Conservation (phyloP, 2,888 invertebrate genomes). For the Scaptomyza flava region DNA sequence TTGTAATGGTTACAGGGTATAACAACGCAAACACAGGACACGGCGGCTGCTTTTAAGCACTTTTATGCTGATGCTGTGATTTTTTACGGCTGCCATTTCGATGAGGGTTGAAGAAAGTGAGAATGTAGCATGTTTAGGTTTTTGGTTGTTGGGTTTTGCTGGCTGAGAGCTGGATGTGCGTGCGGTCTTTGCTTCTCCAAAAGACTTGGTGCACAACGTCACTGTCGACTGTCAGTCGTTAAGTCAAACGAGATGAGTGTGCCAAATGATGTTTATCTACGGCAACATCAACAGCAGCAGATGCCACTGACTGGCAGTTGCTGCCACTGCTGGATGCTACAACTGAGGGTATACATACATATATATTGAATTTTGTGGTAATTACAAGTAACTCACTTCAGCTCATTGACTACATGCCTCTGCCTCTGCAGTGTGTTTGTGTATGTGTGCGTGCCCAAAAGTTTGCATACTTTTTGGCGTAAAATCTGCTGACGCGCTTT, state of each 20-base stretch:
- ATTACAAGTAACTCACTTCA: slow-evolving; percentile 77
- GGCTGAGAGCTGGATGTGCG: slow-evolving; percentile 65
- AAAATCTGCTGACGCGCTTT: slow-evolving; percentile 66
- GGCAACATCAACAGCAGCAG: slow-evolving; percentile 26
- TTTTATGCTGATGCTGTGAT: slow-evolving; percentile 80
- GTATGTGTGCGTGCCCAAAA: slow-evolving; percentile 18
- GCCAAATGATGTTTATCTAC: slow-evolving; percentile 77
- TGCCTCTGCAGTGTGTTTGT: background rate
- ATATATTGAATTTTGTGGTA: slow-evolving; percentile 78
- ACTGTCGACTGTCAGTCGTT: slow-evolving; percentile 61
- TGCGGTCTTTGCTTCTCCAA: slow-evolving; percentile 56
- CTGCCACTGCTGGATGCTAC: slow-evolving; percentile 12
- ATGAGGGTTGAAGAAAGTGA: slow-evolving; percentile 13
- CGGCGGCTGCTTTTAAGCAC: slow-evolving; percentile 74
- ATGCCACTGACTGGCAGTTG: slow-evolving; percentile 16
- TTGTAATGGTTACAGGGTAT: slow-evolving; percentile 20
- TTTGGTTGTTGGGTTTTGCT: slow-evolving; percentile 7
- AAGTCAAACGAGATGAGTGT: slow-evolving; percentile 62
- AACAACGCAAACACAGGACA: slow-evolving; percentile 45
- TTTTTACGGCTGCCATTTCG: slow-evolving; percentile 80
- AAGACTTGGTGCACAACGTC: slow-evolving; percentile 50
- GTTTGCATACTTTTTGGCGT: slow-evolving; percentile 69
- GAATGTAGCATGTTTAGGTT: slow-evolving; percentile 2
- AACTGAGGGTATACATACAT: slow-evolving; percentile 21
- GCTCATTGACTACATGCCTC: slow-evolving; percentile 55